phyloP scores from a whole-genome alignment of 2,888 invertebrate genomes.

The Lobophora halterata region DNA sequence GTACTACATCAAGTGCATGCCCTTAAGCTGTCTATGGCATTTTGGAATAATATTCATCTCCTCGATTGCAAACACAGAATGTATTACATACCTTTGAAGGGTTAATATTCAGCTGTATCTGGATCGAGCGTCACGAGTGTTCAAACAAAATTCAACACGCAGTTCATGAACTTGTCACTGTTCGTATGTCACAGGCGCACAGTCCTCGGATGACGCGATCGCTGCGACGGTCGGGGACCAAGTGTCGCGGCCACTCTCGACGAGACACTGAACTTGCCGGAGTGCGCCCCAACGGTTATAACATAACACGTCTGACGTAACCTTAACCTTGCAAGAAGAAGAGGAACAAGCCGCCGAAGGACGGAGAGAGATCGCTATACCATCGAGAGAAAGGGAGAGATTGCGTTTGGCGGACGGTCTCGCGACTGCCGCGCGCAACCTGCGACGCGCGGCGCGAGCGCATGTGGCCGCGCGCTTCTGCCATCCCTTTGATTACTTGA shows the following conservation, averaged over 20 bases:
- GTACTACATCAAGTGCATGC: conserved; percentile 52
- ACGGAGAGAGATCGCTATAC: conserved; percentile 79
- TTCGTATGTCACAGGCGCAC: conserved; percentile 76
- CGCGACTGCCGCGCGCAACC: conserved; percentile 38
- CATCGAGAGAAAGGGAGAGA: conserved; percentile 76
- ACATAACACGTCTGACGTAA: conserved; percentile 82
- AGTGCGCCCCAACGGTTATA: conserved; percentile 80
- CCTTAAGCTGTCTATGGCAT: conserved; percentile 40
- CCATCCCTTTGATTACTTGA: conserved; percentile 30
- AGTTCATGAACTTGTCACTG: conserved; percentile 79
- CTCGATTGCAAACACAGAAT: conserved; percentile 14
- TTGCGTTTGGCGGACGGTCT: conserved; percentile 34
- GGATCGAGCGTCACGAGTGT: conserved; percentile 62
- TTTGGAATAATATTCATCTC: conserved; percentile 33
- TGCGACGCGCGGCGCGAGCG: conserved; percentile 29
- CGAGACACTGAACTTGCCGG: conserved; percentile 80
- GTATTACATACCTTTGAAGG: conserved; percentile 56
- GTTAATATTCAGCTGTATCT: conserved; percentile 39
- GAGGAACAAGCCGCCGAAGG: conserved; percentile 78
- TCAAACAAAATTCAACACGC: conserved; percentile 75
- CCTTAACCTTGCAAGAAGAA: conserved; percentile 82
- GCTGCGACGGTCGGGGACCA: conserved; percentile 63
- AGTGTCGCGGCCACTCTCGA: conserved; percentile 78
- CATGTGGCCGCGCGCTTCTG: too few species aligned
- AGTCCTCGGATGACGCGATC: conserved; percentile 66